Evolutionary conservation across 2,113 vertebrate genomes (phyloP), one percentile per base, ranked within the genome.

Genomic region (Microcebus lehilahytsara): DNA sequence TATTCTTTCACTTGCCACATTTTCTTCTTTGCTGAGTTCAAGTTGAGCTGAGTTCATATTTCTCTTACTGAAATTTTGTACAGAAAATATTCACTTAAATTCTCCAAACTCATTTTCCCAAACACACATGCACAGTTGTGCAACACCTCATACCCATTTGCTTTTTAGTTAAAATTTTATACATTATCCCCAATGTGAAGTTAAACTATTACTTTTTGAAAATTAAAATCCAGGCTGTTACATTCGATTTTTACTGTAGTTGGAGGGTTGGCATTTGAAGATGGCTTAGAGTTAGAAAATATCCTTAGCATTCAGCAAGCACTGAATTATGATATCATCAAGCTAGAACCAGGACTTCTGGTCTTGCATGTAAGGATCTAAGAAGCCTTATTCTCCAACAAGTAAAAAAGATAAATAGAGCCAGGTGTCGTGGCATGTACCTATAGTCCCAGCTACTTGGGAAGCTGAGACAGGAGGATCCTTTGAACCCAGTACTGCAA

Each of bases 1-100:
- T 51, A 46, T 53, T 93, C 42, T n/a, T 95, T 97, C 77, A 97
- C 94, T 97, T 86, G 37, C 37, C 95, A 90, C 56, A 40, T 77
- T 94, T 62, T 0, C 0, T 46, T 2, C 0, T 93, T 96, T 97
- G 83, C 95, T 88, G 93, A 88, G 80, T 85, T 98, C 84, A 60
- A 46, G 79, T 85, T 97, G 81, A 97, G 79, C 96, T 75, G 79
- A 58, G 46, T 27, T 58, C 78, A 14, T 94, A 84, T 64, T 96
- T 98, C 94, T 96, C 92, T 51, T 92, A 85, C 96, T 96, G 72
- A 89, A 95, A 96, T 84, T 96, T 87, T 96, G 46, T 93, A 86
- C 84, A 79, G 62, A 97, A 97, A n/a, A 56, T 71, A 96, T 58
- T 86, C 60, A 84, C 83, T 95, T 93, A 83, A 92, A 97, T 91